Evolutionary conservation across 2,888 invertebrate genomes (phyloP).

Genomic region (Hypomecis atomaria): DNA sequence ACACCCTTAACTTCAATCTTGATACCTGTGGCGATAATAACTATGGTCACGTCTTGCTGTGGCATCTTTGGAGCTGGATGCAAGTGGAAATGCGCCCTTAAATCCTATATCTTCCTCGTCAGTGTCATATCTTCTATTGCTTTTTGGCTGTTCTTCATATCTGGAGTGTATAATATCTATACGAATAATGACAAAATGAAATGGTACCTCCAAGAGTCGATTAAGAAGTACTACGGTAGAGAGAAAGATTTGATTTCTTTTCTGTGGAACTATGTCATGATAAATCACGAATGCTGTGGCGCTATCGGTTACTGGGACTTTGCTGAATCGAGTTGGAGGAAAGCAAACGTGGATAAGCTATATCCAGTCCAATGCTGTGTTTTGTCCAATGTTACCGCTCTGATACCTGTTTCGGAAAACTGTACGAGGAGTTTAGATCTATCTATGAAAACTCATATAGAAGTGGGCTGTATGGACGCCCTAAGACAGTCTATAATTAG

Average conservation of each 20-base stretch:
- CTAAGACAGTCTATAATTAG: slow-evolving; percentile 56
- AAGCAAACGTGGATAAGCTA: slow-evolving; percentile 51
- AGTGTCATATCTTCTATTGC: slow-evolving; percentile 56
- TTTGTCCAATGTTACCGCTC: slow-evolving; percentile 55
- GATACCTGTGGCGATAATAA: slow-evolving; percentile 59
- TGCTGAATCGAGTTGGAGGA: slow-evolving; percentile 62
- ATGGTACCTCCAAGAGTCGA: slow-evolving; percentile 53
- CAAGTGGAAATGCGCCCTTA: slow-evolving; percentile 70
- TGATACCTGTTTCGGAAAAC: slow-evolving; percentile 57
- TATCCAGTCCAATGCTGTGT: slow-evolving; percentile 73
- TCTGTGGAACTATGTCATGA: slow-evolving; percentile 70
- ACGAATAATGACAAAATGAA: slow-evolving; percentile 60
- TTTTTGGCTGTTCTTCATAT: slow-evolving; percentile 70
- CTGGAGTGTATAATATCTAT: slow-evolving; percentile 70
- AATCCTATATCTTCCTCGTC: slow-evolving; percentile 70
- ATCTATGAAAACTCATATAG: slow-evolving; percentile 50
- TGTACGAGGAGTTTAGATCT: slow-evolving; percentile 55
- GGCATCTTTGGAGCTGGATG: slow-evolving; percentile 75
- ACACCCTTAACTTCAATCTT: slow-evolving; percentile 68
- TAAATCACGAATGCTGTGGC: slow-evolving; percentile 73
- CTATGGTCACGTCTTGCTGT: slow-evolving; percentile 73
- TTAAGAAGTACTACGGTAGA: slow-evolving; percentile 64
- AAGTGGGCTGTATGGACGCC: slow-evolving; percentile 63
- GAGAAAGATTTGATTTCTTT: slow-evolving; percentile 68
- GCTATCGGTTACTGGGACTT: slow-evolving; percentile 66